These are phyloP conservation scores for Toxotes jaculatrix DNA, from an alignment of 2,113 vertebrate species.

Conservation along the genomic window DNA sequence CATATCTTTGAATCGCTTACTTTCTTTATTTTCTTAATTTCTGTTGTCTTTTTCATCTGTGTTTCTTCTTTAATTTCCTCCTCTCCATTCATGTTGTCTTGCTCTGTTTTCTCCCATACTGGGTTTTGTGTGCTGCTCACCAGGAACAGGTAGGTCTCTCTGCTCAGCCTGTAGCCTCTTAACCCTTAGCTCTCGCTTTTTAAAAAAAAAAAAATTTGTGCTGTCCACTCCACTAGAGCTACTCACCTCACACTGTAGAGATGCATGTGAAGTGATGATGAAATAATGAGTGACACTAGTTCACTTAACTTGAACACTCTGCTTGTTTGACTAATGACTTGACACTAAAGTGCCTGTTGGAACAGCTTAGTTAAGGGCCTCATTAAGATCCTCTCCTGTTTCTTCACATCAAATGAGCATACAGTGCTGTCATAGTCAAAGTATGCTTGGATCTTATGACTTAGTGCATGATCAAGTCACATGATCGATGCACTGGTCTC, in stretches of 20 bases:
- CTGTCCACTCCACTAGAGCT: constrained; percentile 29
- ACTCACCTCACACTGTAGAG: constrained; percentile 27
- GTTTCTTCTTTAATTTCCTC: constrained; percentile 32
- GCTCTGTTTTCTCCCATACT: constrained; percentile 63
- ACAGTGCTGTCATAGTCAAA: neutral
- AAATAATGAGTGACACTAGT: neutral
- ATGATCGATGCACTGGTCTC: constrained; percentile 11
- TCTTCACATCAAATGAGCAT: neutral
- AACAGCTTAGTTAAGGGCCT: neutral
- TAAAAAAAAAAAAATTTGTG: too few relatives aligned
- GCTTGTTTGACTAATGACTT: constrained; percentile 16
- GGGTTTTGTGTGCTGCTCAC: constrained; percentile 73
- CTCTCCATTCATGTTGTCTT: constrained; percentile 61
- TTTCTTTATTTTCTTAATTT: constrained; percentile 24
- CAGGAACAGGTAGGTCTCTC: constrained; percentile 86
- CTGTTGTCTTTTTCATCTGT: constrained; percentile 21
- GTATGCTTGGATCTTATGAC: constrained; percentile 9
- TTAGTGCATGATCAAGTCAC: constrained; percentile 1
- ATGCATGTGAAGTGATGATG: constrained; percentile 18
- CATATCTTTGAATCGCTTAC: constrained; percentile 51
- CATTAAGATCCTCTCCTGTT: constrained; percentile 2
- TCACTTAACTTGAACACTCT: neutral
- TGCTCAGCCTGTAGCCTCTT: constrained; percentile 52
- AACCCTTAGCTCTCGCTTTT: constrained; percentile 47
- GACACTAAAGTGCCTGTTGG: neutral